Evolutionary conservation across 23 tunicate species (phyloP).

Genomic region (Aplidium turbinatum): DNA sequence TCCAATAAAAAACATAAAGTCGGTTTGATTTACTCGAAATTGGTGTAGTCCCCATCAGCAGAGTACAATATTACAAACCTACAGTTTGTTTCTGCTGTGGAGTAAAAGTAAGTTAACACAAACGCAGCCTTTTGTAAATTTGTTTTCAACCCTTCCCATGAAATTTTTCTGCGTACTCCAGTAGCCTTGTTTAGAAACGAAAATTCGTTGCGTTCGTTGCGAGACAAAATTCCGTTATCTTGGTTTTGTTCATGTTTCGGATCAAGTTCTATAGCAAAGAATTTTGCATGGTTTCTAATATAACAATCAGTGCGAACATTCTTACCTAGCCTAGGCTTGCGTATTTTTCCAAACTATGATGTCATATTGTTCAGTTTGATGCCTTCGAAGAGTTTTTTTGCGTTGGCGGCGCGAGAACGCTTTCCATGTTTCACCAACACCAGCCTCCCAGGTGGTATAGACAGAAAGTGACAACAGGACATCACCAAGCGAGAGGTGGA

Average conservation of each 20-base stretch:
- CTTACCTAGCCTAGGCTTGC: neutral
- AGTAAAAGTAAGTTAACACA: too few relatives aligned
- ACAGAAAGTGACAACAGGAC: conserved; percentile 26
- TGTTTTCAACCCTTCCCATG: too few relatives aligned
- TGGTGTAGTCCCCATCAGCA: too few relatives aligned
- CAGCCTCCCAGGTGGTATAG: conserved; percentile 76
- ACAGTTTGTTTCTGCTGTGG: too few relatives aligned
- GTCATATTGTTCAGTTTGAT: conserved; percentile 49
- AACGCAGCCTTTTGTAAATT: too few relatives aligned
- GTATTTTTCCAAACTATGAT: neutral
- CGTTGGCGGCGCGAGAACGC: conserved; percentile 53
- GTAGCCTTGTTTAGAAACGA: neutral
- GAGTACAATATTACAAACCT: too few relatives aligned
- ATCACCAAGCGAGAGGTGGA: conserved; percentile 25
- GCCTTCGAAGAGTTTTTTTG: conserved; percentile 73
- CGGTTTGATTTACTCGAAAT: too few relatives aligned
- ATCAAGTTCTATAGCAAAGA: neutral
- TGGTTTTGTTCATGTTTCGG: neutral
- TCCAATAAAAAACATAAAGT: too few relatives aligned
- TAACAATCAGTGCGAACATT: neutral
- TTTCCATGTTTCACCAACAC: conserved; percentile 68
- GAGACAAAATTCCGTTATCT: neutral
- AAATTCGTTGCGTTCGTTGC: neutral
- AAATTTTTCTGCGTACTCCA: too few relatives aligned
- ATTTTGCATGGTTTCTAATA: neutral